Evolutionary conservation across 92 coral and sea anemone genomes (phyloP).

Genomic region (Paramuricea clavata): DNA sequence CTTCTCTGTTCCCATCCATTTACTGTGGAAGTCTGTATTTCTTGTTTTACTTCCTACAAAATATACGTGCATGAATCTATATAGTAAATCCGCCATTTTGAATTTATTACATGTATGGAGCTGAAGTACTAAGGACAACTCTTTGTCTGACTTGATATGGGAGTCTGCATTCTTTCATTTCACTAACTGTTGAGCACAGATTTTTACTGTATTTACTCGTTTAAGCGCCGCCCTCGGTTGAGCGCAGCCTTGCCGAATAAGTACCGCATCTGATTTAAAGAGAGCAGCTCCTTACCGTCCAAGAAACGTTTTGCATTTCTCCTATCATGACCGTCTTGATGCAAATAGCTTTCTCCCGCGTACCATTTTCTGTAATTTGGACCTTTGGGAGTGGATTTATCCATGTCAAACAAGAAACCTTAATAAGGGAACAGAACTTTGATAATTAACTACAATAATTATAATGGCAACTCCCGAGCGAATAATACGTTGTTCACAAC

Average conservation of each 20-base stretch:
- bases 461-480: neutral
- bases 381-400: slow-evolving; percentile 31
- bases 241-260: neutral
- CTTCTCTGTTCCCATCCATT: slow-evolving; percentile 40
- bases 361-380: neutral
- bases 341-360: neutral
- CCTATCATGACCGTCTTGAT: slow-evolving; percentile 9
- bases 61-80: neutral
- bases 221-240: too few relatives aligned
- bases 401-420: slow-evolving; percentile 23
- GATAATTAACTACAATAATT: neutral
- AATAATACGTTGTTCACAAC: neutral
- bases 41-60: slow-evolving; percentile 39
- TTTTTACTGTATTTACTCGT: neutral
- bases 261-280: neutral
- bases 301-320: neutral
- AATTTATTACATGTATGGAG: too few relatives aligned
- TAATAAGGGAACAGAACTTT: neutral
- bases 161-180: neutral
- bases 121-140: too few relatives aligned
- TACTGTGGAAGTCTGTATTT: slow-evolving; percentile 9
- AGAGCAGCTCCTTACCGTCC: neutral
- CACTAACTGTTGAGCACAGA: too few relatives aligned
- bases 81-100: neutral
- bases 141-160: neutral